Evolutionary conservation across 2,888 invertebrate genomes (phyloP).

Genomic region (Lamellibrachia columna): DNA sequence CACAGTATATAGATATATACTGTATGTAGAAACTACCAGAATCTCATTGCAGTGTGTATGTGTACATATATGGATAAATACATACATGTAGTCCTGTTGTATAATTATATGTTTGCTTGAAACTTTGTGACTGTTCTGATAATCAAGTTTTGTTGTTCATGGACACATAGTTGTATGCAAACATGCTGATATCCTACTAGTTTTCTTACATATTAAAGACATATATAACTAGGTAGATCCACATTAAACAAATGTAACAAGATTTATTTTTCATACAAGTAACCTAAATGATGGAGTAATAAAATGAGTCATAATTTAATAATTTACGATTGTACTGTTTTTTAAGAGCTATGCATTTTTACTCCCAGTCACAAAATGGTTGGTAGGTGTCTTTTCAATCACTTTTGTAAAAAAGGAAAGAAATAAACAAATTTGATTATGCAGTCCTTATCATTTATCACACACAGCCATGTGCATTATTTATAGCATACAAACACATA

Average conservation of each 20-base stretch:
- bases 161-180: not conserved
- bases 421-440: no score
- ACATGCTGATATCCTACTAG: not conserved
- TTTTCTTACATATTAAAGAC: not conserved
- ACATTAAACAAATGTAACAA: not conserved
- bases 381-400: no score
- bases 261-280: not conserved
- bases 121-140: not conserved
- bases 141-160: not conserved
- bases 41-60: not conserved
- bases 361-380: no score
- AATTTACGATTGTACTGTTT: not conserved
- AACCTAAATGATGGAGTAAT: not conserved
- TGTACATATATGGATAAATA: not conserved
- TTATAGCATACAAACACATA: no score
- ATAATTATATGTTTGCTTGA: not conserved
- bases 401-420: no score
- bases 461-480: no score
- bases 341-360: no score
- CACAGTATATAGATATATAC: not conserved
- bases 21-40: not conserved
- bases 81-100: not conserved
- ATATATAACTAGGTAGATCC: not conserved
- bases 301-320: not conserved
- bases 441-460: no score